Evolutionary conservation across 1,140 invertebrate species (phyloP).

Genomic region (Mercenaria mercenaria): DNA sequence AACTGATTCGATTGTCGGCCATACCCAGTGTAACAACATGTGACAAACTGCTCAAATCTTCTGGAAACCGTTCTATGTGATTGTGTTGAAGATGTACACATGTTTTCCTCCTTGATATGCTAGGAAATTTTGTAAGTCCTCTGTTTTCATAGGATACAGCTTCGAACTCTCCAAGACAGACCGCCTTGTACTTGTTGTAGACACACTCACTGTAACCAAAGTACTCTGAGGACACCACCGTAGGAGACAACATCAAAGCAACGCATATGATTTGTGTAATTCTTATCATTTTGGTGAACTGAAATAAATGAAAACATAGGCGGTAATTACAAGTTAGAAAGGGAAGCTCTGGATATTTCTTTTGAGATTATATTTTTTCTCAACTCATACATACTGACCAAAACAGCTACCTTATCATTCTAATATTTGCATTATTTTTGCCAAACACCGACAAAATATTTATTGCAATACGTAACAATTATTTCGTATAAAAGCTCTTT

Average conservation of each 20-base stretch:
- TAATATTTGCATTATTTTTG: no score
- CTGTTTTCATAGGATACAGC: background rate
- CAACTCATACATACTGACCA: no score
- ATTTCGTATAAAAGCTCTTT: no score
- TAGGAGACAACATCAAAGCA: background rate
- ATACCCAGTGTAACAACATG: conserved; percentile 33
- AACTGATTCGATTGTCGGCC: conserved; percentile 8
- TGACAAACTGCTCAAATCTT: background rate
- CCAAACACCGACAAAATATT: no score
- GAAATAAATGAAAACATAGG: no score
- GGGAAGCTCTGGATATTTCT: no score
- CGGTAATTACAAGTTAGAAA: no score
- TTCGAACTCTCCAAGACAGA: background rate
- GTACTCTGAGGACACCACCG: background rate
- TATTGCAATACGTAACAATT: no score
- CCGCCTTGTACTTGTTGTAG: conserved; percentile 8
- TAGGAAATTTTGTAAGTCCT: conserved; percentile 17
- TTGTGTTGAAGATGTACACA: conserved; percentile 21
- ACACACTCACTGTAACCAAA: conserved; percentile 43
- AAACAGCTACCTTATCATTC: no score
- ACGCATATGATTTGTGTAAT: background rate
- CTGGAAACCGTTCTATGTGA: conserved; percentile 14
- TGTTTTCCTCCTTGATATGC: background rate
- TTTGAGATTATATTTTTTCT: no score
- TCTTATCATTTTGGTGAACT: background rate